Evolutionary conservation across 1,140 invertebrate genomes (phyloP).

Genomic region (Lucilia cuprina): DNA sequence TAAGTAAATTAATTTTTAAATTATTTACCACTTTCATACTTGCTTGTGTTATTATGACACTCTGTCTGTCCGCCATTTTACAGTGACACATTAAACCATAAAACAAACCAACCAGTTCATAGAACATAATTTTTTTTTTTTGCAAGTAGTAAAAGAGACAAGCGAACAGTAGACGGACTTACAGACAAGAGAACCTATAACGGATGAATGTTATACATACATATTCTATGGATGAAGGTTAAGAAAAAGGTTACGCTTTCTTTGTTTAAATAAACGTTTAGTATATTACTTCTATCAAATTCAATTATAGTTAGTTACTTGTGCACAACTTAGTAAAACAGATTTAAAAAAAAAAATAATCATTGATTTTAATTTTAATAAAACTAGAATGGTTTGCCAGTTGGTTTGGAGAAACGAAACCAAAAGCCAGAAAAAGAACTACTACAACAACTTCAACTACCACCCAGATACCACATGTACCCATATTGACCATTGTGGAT

Average conservation of each 20-base stretch:
- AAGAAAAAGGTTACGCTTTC: conserved; percentile 37
- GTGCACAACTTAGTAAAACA: neutral
- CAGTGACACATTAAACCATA: conserved; percentile 4
- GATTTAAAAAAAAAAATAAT: conserved; percentile 40
- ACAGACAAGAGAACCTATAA: neutral
- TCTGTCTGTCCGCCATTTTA: neutral
- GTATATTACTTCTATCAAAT: neutral
- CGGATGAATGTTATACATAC: conserved; percentile 1
- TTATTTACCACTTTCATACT: neutral
- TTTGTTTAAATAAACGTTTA: neutral
- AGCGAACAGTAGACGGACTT: neutral
- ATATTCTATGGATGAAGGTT: neutral
- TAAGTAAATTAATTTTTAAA: neutral
- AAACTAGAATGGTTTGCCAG: conserved; percentile 55
- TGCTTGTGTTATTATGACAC: neutral
- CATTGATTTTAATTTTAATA: conserved; percentile 30
- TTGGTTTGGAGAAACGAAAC: conserved; percentile 56
- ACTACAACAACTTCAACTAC: conserved; percentile 50
- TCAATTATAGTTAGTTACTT: neutral
- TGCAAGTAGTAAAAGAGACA: neutral
- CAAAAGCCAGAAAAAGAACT: conserved; percentile 49
- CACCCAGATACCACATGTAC: conserved; percentile 48
- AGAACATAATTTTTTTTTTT: neutral
- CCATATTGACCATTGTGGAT: conserved; percentile 58
- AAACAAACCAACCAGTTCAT: conserved; percentile 13